These are phyloP conservation scores for Columba livia DNA, from an alignment of 2,113 vertebrate genomes.

Conservation along the genomic window DNA sequence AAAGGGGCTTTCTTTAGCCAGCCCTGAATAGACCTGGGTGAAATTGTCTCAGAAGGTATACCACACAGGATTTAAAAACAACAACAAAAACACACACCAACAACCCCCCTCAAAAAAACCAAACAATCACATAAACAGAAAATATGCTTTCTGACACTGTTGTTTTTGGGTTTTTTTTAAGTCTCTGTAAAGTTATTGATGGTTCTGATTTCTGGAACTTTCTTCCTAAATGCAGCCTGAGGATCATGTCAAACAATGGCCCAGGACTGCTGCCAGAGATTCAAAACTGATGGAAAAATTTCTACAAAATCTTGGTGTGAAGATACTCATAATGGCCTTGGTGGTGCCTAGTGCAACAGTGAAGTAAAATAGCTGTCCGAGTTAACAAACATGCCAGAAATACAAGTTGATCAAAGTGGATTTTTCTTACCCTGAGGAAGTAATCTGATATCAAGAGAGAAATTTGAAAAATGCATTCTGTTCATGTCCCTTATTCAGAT, in stretches of 20 bases:
- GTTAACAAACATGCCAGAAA: neutral
- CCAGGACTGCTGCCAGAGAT: neutral
- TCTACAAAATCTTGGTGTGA: neutral
- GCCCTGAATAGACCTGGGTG: neutral
- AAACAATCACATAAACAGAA: neutral
- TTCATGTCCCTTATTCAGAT: neutral
- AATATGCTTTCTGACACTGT: neutral
- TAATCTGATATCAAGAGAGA: neutral
- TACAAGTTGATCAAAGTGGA: neutral
- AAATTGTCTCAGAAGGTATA: neutral
- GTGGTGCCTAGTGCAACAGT: neutral
- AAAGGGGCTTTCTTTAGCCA: neutral
- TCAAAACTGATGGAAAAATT: neutral
- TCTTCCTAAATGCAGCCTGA: neutral
- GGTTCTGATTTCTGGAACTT: neutral
- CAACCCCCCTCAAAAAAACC: neutral
- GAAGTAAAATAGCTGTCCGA: neutral
- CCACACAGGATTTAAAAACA: neutral
- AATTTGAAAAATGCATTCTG: neutral
- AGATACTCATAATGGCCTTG: neutral
- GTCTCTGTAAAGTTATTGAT: neutral
- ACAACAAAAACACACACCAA: neutral
- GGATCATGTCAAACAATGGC: neutral
- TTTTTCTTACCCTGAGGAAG: neutral
- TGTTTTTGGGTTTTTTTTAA: neutral